phyloP scores from a whole-genome alignment of 2,888 invertebrate genomes.

The Leucoma salicis region DNA sequence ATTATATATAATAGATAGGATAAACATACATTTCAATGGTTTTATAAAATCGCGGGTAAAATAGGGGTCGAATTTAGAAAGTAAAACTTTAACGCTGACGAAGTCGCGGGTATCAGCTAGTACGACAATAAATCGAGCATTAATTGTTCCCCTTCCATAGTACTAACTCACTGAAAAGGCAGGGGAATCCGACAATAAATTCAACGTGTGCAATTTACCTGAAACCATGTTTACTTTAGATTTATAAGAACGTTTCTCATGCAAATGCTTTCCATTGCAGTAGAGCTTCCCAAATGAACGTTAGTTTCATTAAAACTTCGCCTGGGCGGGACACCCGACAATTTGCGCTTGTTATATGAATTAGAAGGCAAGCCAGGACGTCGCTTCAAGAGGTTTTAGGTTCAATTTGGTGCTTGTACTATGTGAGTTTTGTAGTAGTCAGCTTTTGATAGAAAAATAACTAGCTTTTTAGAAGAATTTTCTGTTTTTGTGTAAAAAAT shows the following conservation, averaged over 20 bases:
- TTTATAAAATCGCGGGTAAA: no score
- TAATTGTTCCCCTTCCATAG: neutral
- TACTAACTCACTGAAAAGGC: conserved; percentile 24
- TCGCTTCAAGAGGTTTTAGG: conserved; percentile 1
- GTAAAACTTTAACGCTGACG: no score
- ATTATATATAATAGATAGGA: no score
- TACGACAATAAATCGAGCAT: no score
- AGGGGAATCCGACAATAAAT: conserved; percentile 37
- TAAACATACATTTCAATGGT: no score
- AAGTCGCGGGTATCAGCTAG: no score
- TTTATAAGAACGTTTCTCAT: conserved; percentile 44
- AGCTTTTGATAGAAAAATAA: no score
- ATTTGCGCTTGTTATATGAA: conserved; percentile 27
- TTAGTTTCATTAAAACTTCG: conserved; percentile 41
- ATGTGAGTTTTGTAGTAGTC: no score
- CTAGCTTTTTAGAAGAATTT: no score
- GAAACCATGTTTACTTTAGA: conserved; percentile 35
- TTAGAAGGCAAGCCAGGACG: conserved; percentile 16
- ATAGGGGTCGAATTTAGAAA: no score
- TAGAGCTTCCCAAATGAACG: conserved; percentile 31
- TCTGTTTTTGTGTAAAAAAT: no score
- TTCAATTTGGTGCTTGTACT: no score
- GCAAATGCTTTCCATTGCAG: conserved; percentile 43
- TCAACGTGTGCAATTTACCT: conserved; percentile 43
- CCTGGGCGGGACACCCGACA: conserved; percentile 14